Conservation (phyloP, 2,888 invertebrate species). For the Scrobipalpa costella region DNA sequence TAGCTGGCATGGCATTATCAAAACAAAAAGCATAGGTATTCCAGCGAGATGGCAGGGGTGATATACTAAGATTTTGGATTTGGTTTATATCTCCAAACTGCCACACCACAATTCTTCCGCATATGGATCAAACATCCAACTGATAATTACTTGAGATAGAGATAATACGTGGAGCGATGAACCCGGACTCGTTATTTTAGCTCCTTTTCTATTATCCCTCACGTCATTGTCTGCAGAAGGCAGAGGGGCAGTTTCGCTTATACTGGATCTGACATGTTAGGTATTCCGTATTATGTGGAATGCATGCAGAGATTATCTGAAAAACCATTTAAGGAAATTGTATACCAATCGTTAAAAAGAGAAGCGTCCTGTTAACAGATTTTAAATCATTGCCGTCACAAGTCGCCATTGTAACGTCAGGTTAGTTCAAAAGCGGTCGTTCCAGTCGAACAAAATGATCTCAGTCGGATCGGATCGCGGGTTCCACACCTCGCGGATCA, state of each 20-base stretch:
- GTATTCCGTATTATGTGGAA: constrained; percentile 68
- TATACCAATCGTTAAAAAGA: constrained; percentile 81
- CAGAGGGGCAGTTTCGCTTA: constrained; percentile 41
- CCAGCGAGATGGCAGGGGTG: not conserved
- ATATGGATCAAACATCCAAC: constrained; percentile 33
- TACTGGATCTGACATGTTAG: constrained; percentile 47
- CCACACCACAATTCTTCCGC: not conserved
- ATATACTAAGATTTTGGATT: not conserved
- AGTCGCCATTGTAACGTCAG: constrained; percentile 78
- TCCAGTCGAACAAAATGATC: constrained; percentile 80
- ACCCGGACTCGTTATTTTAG: constrained; percentile 61
- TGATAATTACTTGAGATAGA: constrained; percentile 64
- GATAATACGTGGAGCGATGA: constrained; percentile 60
- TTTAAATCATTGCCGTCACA: constrained; percentile 81
- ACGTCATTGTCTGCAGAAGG: constrained; percentile 52
- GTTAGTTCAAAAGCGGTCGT: constrained; percentile 79
- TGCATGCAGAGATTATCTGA: constrained; percentile 70
- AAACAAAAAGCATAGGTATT: not conserved
- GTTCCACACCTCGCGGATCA: constrained; percentile 78
- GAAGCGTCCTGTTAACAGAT: constrained; percentile 80
- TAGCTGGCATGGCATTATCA: not conserved
- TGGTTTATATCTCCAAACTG: not conserved
- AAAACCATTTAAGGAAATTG: constrained; percentile 79
- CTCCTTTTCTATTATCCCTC: constrained; percentile 56
- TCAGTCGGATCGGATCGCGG: constrained; percentile 68